Evolutionary conservation across 2,113 vertebrate species (phyloP).

Genomic region (Nerophis ophidion): DNA sequence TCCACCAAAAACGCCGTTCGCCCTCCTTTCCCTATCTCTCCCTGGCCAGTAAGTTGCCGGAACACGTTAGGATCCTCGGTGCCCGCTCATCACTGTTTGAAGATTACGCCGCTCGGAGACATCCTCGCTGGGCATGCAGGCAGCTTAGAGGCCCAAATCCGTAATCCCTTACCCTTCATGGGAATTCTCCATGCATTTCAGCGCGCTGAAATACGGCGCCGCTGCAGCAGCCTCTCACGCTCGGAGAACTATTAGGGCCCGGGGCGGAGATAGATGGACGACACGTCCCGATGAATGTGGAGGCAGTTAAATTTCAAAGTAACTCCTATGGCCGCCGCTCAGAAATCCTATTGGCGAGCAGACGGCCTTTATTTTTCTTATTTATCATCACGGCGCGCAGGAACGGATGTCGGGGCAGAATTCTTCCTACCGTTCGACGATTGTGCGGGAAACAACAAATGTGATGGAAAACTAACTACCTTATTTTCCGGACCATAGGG

Average conservation of each 20-base stretch:
- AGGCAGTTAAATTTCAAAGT: slow-evolving; percentile 60
- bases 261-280: slow-evolving; percentile 61
- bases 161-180: slow-evolving; percentile 74
- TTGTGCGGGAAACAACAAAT: too few species aligned
- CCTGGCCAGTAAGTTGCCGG: slow-evolving; percentile 47
- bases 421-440: too few species aligned
- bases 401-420: neutral
- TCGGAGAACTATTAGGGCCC: slow-evolving; percentile 41
- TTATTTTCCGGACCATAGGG: too few species aligned
- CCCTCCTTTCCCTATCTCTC: slow-evolving; percentile 4
- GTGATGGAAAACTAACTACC: too few species aligned
- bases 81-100: slow-evolving; percentile 73
- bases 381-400: neutral
- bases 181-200: slow-evolving; percentile 73
- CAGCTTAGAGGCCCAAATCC: slow-evolving; percentile 73
- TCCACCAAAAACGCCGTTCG: slow-evolving; percentile 38
- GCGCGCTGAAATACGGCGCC: slow-evolving; percentile 64
- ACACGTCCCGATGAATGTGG: slow-evolving; percentile 58
- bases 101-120: slow-evolving; percentile 71
- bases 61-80: slow-evolving; percentile 70
- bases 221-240: slow-evolving; percentile 55
- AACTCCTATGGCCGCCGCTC: slow-evolving; percentile 45
- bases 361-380: slow-evolving; percentile 15
- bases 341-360: slow-evolving; percentile 29
- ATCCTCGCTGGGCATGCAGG: slow-evolving; percentile 70